Evolutionary conservation across 1,140 invertebrate species (phyloP).

Genomic region (Oreohelix idahoensis): DNA sequence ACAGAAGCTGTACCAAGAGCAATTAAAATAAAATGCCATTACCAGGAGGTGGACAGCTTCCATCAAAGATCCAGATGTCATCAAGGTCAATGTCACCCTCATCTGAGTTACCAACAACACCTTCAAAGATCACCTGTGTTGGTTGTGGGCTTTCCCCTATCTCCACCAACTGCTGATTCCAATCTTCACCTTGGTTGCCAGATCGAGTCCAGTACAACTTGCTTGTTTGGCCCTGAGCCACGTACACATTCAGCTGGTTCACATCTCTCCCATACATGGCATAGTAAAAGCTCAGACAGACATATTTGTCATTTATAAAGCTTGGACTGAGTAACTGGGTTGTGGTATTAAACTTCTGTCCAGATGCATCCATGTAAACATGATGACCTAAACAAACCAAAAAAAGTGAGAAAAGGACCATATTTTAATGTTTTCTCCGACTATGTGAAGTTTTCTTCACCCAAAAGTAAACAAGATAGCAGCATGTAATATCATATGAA

Average conservation of each 20-base stretch:
- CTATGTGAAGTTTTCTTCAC: background rate
- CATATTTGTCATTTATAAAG: conserved; percentile 39
- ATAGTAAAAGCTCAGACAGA: conserved; percentile 79
- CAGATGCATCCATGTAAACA: conserved; percentile 59
- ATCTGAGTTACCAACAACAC: conserved; percentile 54
- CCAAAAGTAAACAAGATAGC: too few relatives aligned
- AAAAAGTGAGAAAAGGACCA: too few relatives aligned
- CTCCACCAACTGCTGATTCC: conserved; percentile 50
- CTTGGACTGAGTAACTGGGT: conserved; percentile 79
- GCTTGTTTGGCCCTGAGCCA: conserved; percentile 50
- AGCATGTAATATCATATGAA: too few relatives aligned
- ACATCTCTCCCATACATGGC: conserved; percentile 80
- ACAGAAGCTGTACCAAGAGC: too few relatives aligned
- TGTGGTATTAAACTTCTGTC: conserved; percentile 76
- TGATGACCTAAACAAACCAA: conserved; percentile 47
- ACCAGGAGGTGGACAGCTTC: conserved; percentile 60
- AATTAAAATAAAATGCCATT: conserved; percentile 65
- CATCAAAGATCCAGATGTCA: conserved; percentile 45
- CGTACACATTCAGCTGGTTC: conserved; percentile 55
- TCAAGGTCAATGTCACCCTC: conserved; percentile 70
- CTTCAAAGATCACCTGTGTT: conserved; percentile 66
- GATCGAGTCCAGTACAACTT: conserved; percentile 53
- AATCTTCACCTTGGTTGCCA: conserved; percentile 61
- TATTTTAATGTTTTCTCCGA: too few relatives aligned
- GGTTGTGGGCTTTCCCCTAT: conserved; percentile 40